Percentiles rank a stretch among this genome's conserved stretches.
Evolutionary conservation across 2,888 invertebrate species (phyloP).

Genomic region (Cylloceria caligata): DNA sequence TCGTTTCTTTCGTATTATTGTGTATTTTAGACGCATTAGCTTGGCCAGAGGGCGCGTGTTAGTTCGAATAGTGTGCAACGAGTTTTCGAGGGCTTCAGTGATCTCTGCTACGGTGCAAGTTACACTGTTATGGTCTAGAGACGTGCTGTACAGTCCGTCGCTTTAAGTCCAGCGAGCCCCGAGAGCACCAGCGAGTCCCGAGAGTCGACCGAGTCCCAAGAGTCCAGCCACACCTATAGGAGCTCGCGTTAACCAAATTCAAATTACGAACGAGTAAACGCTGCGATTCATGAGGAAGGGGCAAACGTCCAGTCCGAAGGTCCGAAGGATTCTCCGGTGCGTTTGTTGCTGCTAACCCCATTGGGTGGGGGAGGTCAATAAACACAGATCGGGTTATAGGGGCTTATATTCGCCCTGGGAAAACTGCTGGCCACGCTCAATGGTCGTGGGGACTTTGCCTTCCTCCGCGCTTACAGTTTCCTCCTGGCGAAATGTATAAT

Average conservation of each 20-base stretch:
- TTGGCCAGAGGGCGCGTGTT: conserved; percentile 31
- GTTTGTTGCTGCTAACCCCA: conserved; percentile 31
- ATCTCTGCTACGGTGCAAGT: conserved; percentile 4
- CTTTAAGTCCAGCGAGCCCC: conserved; percentile 40
- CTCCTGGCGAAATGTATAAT: conserved; percentile 48
- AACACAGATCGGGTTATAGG: conserved; percentile 65
- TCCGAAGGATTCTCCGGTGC: conserved; percentile 32
- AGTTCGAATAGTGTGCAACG: conserved; percentile 24
- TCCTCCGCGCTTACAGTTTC: conserved; percentile 37
- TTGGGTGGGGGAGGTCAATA: conserved; percentile 58
- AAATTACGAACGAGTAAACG: conserved; percentile 62
- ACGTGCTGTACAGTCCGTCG: background rate
- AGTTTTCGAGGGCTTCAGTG: conserved; percentile 32
- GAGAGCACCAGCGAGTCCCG: too few species aligned
- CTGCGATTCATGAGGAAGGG: conserved; percentile 59
- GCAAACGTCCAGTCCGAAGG: conserved; percentile 36
- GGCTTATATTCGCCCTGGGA: conserved; percentile 55
- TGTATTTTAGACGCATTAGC: conserved; percentile 17
- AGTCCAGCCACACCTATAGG: conserved; percentile 14
- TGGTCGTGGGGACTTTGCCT: conserved; percentile 39
- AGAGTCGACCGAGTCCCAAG: conserved; percentile 36
- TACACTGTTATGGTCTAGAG: background rate
- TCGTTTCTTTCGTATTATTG: conserved; percentile 9
- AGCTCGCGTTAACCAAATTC: conserved; percentile 57
- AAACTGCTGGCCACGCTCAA: conserved; percentile 51